Conservation (phyloP, 2,888 invertebrate species). For the Carpatolechia fugitivella region DNA sequence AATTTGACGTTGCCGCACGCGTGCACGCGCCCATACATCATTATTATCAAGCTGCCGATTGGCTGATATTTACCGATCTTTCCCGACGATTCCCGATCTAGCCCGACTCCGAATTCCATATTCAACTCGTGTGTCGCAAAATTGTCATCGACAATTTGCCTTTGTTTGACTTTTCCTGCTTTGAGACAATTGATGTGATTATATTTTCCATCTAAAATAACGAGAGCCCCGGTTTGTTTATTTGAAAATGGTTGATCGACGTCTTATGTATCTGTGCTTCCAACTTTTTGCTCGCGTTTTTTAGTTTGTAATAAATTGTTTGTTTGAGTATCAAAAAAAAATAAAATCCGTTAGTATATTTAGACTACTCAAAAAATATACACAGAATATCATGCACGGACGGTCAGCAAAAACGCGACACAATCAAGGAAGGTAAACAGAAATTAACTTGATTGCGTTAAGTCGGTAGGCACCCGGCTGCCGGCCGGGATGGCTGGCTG, state of each 20-base stretch:
- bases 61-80: slow-evolving; percentile 2
- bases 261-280: neutral
- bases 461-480: slow-evolving; percentile 5
- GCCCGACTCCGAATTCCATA: slow-evolving; percentile 34
- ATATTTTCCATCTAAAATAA: slow-evolving; percentile 3
- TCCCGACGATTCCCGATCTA: slow-evolving; percentile 16
- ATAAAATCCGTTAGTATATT: neutral
- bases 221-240: neutral
- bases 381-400: slow-evolving; percentile 1
- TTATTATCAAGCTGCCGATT: slow-evolving; percentile 43
- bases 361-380: neutral
- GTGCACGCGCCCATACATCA: slow-evolving; percentile 48
- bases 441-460: slow-evolving; percentile 21
- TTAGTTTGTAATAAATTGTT: too few relatives aligned
- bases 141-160: slow-evolving; percentile 43
- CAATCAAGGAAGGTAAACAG: slow-evolving; percentile 30
- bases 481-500: slow-evolving; percentile 4
- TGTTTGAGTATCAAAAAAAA: too few relatives aligned
- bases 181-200: slow-evolving; percentile 16
- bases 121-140: slow-evolving; percentile 40
- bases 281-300: too few relatives aligned
- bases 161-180: slow-evolving; percentile 29
- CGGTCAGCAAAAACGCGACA: slow-evolving; percentile 25
- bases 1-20: slow-evolving; percentile 60
- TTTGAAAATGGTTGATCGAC: neutral